Evolutionary conservation across 2,888 invertebrate genomes (phyloP).

Genomic region (Anthophora plumipes): DNA sequence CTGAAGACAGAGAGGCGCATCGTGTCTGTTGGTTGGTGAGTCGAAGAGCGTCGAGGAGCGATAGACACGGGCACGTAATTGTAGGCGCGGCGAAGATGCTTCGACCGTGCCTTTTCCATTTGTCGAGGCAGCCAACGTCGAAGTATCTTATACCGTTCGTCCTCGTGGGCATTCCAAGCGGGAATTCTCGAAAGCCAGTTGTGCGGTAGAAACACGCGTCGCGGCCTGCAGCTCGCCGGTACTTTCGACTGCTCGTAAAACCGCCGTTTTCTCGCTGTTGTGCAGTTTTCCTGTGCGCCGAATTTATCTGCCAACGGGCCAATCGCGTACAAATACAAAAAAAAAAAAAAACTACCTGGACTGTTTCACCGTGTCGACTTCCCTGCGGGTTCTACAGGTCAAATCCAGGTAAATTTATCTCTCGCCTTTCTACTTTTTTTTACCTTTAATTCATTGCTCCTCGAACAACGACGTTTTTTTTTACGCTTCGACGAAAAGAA

Average conservation of each 20-base stretch:
- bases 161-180: conserved; percentile 80
- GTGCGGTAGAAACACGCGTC: conserved; percentile 75
- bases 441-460: background rate
- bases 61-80: conserved; percentile 60
- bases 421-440: conserved; percentile 1
- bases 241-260: conserved; percentile 71
- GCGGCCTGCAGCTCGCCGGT: conserved; percentile 67
- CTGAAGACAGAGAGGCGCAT: background rate
- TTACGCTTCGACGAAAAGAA: background rate
- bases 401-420: conserved; percentile 62
- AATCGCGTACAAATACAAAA: conserved; percentile 10
- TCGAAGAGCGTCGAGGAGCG: conserved; percentile 21
- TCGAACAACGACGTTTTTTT: background rate
- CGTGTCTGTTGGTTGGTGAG: background rate
- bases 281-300: conserved; percentile 58
- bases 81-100: conserved; percentile 75
- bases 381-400: conserved; percentile 34
- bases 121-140: conserved; percentile 69
- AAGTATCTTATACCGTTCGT: conserved; percentile 78
- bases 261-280: conserved; percentile 59
- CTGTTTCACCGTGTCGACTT: conserved; percentile 27
- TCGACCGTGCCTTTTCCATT: conserved; percentile 68
- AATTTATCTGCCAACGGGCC: conserved; percentile 61
- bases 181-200: conserved; percentile 81
- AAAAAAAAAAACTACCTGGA: conserved; percentile 12